Base-by-base conservation (phyloP, 1,140 invertebrate species). In the Thereuonema tuberculata region DNA sequence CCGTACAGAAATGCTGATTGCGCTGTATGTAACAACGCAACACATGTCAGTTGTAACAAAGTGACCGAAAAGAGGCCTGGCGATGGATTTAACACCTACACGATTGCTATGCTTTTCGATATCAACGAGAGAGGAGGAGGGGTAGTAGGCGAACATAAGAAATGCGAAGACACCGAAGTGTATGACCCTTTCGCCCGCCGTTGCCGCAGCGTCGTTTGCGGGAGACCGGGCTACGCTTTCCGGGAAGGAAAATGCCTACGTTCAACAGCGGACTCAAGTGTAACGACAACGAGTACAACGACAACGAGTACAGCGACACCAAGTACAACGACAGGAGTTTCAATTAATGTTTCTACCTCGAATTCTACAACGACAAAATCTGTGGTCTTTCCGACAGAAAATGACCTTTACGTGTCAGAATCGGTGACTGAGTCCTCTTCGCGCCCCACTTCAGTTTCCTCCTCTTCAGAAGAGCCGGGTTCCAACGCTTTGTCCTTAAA, bases 1-100 rank as follows among this genome's bases (percentile, higher is more conserved):
- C 68, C 69, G 0, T 82, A 77, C 65, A 69, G 75, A 61, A 82
- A 82, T 62, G 65, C 73, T 0, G 78, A 81, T 63, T 82, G 81
- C 65, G 80, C 80, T 2, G 61, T 75, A 12, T 82, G 81, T 65
- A 78, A 81, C 63, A 65, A 71, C 21, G 74, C 72, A 1, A 62
- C 63, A 1, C 55, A 71, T 54, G 53, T 76, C 24, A 62, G 62
- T 43, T 76, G 78, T 62, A 58, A 66, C 3, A 61, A 64, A 56
- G 58, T 26, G 58, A 27, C 59, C 5, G 55, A 53, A 24, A 56
- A 65, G 27, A 61, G 59, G 2, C 68, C 63, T 54, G 58, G 63
- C 21, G 69, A 70, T 57, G 66, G 73, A 65, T 73, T 80, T 67
- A 68, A 73, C 66, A 69, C 72, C 52, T 63, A 70, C 63, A 67